phyloP scores from a whole-genome alignment of 2,888 invertebrate species.

The Mystacides longicornis region DNA sequence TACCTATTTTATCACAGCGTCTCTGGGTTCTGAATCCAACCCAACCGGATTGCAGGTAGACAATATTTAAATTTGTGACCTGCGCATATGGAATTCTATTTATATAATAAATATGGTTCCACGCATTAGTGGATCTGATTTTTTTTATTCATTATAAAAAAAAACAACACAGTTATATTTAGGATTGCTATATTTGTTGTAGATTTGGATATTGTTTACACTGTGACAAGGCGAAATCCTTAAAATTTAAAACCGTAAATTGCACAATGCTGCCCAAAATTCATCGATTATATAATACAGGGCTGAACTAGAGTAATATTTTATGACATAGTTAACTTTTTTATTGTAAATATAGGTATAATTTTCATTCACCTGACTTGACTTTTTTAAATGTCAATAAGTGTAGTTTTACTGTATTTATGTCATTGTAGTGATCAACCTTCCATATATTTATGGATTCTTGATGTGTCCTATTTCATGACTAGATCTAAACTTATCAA shows the following conservation, averaged over 20 bases:
- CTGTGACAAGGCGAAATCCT: conserved; percentile 24
- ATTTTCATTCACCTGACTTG: too few species aligned
- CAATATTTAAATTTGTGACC: not conserved
- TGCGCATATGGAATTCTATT: not conserved
- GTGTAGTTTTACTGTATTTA: too few species aligned
- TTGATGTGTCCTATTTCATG: too few species aligned
- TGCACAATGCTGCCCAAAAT: conserved; percentile 18
- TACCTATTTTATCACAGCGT: too few species aligned
- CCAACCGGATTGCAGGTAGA: not conserved
- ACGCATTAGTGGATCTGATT: conserved; percentile 21
- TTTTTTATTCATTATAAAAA: conserved; percentile 20
- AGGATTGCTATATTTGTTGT: too few species aligned
- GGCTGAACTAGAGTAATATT: conserved; percentile 7
- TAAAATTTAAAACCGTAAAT: conserved; percentile 25
- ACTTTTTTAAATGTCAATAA: too few species aligned
- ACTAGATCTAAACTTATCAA: too few species aligned
- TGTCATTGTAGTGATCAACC: too few species aligned
- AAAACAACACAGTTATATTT: conserved; percentile 22
- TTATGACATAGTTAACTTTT: not conserved
- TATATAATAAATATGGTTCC: conserved; percentile 14
- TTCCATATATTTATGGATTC: too few species aligned
- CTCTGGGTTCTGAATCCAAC: too few species aligned
- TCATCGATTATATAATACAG: conserved; percentile 6
- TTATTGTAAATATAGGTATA: too few species aligned
- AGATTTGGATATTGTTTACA: conserved; percentile 21